These are phyloP conservation scores for Haliaeetus leucogaster DNA, from an alignment of 2,113 vertebrate genomes.

Conservation along the genomic window DNA sequence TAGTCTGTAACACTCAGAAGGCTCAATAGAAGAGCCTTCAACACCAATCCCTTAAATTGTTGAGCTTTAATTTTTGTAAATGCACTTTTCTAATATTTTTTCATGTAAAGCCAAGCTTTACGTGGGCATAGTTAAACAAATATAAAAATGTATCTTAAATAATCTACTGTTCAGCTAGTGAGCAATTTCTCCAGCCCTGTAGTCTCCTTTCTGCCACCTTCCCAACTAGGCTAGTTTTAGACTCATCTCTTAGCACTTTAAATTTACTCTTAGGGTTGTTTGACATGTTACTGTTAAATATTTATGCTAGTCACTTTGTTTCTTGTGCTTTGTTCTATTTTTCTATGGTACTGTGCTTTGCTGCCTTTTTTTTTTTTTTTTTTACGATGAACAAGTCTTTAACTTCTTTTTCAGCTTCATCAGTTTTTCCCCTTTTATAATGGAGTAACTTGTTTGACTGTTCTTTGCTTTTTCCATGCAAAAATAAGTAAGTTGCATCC, in stretches of 20 bases:
- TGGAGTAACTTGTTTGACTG: not conserved
- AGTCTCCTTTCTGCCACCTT: not conserved
- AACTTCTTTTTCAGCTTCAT: not conserved
- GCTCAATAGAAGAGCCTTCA: not conserved
- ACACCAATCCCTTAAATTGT: not conserved
- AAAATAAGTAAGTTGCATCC: not conserved
- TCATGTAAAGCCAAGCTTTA: not conserved
- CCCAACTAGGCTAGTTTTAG: not conserved
- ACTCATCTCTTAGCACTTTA: not conserved
- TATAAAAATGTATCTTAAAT: not conserved
- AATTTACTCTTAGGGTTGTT: not conserved
- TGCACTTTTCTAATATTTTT: not conserved
- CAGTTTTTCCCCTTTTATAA: not conserved
- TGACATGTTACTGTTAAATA: not conserved
- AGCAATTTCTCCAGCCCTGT: not conserved
- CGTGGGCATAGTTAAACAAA: fast-evolving
- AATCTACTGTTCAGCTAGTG: not conserved
- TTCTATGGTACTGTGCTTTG: not conserved
- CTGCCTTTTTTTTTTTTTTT: not conserved
- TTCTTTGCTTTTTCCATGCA: not conserved
- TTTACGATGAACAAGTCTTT: not conserved
- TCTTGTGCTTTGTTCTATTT: not conserved
- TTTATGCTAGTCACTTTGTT: not conserved
- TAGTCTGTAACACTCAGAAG: not conserved
- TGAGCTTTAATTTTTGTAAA: not conserved